Evolutionary conservation across 92 coral and sea anemone genomes (phyloP).

Genomic region (Actinostola sp.): DNA sequence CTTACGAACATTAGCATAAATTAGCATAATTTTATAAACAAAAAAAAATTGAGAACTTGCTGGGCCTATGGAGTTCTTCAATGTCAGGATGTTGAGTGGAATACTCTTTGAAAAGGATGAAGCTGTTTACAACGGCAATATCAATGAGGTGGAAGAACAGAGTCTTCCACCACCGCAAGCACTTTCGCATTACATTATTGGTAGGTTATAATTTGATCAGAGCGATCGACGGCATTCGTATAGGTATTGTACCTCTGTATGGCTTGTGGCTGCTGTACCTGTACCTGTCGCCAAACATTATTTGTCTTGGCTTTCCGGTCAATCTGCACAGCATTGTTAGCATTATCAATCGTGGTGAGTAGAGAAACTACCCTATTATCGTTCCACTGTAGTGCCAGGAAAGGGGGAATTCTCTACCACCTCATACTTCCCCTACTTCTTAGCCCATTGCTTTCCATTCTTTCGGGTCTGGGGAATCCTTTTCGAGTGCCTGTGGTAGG

Average conservation of each 20-base stretch:
- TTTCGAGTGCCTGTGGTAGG: conserved; percentile 55
- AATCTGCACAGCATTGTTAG: conserved; percentile 29
- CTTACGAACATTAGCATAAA: too few species aligned
- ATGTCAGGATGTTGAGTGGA: conserved; percentile 17
- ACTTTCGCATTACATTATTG: conserved; percentile 43
- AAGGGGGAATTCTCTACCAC: conserved; percentile 44
- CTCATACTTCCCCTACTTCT: conserved; percentile 45
- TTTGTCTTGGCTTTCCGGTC: conserved; percentile 36
- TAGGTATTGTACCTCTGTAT: conserved; percentile 45
- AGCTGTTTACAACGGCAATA: conserved; percentile 47
- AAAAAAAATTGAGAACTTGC: too few species aligned
- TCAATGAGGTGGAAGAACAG: conserved; percentile 55
- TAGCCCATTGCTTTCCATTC: conserved; percentile 69
- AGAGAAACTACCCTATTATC: conserved; percentile 59
- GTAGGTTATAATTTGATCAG: conserved; percentile 57
- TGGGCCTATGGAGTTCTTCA: conserved; percentile 28
- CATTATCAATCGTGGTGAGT: conserved; percentile 48
- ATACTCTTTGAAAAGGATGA: too few species aligned
- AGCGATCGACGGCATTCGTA: conserved; percentile 59
- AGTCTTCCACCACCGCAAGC: conserved; percentile 56
- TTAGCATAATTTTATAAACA: too few species aligned
- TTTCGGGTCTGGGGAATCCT: conserved; percentile 53
- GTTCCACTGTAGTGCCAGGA: conserved; percentile 53
- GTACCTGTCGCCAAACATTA: conserved; percentile 18
- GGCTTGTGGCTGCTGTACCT: conserved; percentile 52